Evolutionary conservation across 2,888 invertebrate species (phyloP), one percentile per base, ranked within the genome.

Genomic region (Agrochola lota): DNA sequence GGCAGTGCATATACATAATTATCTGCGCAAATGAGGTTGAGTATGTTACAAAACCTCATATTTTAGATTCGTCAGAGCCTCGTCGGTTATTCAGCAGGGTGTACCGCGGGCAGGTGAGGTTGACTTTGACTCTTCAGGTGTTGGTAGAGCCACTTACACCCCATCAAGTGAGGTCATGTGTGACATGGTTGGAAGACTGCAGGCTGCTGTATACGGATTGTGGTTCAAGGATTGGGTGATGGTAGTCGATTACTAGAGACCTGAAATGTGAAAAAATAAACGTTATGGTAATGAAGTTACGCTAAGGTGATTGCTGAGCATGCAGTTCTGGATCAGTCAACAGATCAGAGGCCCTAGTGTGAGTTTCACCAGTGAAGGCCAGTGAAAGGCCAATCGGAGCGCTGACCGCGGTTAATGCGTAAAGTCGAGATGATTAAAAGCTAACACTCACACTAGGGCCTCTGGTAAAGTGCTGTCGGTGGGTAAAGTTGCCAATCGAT

Each of bases 31-130:
- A 40, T 72, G 55, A 55, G 52, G 74, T 43, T 73, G 11, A 11
- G 40, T 4, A 4, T 0, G 0, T 40, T 26, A 7, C 26, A 17
- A 7, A 62, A 78, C 40, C 40, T 78, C 60, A 43, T n/a, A 12
- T 4, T 1, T 30, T 20, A 77, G 70, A 26, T 49, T n/a, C 55
- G 77, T 43, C 77, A 81, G 77, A 35, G 77, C 77, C 77, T 62
- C 77, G 77, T 80, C 49, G 1, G 77, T 62, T 1, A 43, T 23
- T 23, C 81, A 35, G 77, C 81, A 73, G 81, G 62, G 62, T 68
- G 81, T 3, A n/a, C 77, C 77, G 62, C 74, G 81, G 52, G 77
- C 62, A 77, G 77, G 81, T 73, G 81, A 81, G 81, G 81, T 15
- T 77, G 76, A 35, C 76, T 77, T 69, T n/a, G 70, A 80, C 26